A percentile compares a stretch with the other conserved stretches of the same genome.
phyloP scores from a whole-genome alignment of 2,113 vertebrate genomes.

The Tyrannus savana region DNA sequence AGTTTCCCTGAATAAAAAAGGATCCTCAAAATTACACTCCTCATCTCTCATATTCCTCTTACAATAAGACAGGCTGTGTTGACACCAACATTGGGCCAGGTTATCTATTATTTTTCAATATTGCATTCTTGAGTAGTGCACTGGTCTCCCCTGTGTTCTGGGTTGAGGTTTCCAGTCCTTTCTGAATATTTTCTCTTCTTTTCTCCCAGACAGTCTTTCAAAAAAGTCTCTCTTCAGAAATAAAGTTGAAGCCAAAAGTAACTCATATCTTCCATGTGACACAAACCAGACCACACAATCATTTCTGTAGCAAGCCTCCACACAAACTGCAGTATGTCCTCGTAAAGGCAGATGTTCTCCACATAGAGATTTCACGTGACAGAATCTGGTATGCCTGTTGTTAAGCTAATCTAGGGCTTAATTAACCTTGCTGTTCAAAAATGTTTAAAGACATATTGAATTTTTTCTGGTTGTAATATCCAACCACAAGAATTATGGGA shows the following conservation, averaged over 20 bases:
- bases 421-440: not conserved
- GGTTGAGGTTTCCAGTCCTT: not conserved
- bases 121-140: not conserved
- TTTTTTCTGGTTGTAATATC: not conserved
- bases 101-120: not conserved
- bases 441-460: not conserved
- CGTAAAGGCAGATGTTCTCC: not conserved
- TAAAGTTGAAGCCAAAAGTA: not conserved
- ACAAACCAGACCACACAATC: not conserved
- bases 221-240: not conserved
- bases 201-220: not conserved
- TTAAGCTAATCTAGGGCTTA: not conserved
- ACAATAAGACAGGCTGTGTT: not conserved
- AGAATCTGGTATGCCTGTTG: rapidly evolving
- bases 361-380: rapidly evolving
- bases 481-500: not conserved
- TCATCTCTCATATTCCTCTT: not conserved
- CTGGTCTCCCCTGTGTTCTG: not conserved
- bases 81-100: not conserved
- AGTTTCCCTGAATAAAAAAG: not conserved
- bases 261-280: not conserved
- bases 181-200: not conserved
- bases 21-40: not conserved
- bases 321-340: not conserved
- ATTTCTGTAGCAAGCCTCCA: not conserved